phyloP scores from a whole-genome alignment of 2,797 vertebrate species.

The Rousettus madagascariensis region DNA sequence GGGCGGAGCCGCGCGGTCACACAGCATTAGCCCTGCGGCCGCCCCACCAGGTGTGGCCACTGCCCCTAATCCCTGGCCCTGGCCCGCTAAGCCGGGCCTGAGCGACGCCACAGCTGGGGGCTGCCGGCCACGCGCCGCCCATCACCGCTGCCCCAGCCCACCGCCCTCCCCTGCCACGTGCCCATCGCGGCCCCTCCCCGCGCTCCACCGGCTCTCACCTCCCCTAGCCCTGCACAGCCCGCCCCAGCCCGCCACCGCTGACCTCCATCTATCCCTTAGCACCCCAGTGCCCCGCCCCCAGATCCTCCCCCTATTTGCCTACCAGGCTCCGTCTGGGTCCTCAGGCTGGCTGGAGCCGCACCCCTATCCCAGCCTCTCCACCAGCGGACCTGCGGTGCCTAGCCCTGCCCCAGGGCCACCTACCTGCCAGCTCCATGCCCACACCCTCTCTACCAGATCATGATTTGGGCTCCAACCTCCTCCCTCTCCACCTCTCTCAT shows the following conservation, averaged over 20 bases:
- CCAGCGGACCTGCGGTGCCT: background rate
- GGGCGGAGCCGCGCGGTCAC: constrained; percentile 81
- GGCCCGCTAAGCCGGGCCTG: constrained; percentile 74
- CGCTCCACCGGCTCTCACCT: background rate
- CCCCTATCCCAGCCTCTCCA: background rate
- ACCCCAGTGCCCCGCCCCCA: background rate
- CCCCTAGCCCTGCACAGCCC: background rate
- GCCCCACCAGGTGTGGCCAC: constrained; percentile 86
- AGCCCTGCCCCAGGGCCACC: background rate
- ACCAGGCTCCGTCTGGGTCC: background rate
- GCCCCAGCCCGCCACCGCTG: too few species aligned
- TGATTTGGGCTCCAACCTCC: background rate
- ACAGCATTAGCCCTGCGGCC: constrained; percentile 83
- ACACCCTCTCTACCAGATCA: background rate
- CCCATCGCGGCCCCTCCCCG: background rate
- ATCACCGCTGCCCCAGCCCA: constrained; percentile 50
- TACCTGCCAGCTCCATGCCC: background rate
- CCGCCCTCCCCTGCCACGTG: background rate
- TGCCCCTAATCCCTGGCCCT: constrained; percentile 87
- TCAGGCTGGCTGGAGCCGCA: background rate
- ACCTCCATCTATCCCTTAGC: background rate
- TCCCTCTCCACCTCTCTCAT: background rate
- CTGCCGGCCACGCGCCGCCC: constrained; percentile 71
- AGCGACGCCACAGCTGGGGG: constrained; percentile 79
- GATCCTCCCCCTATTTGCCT: background rate